These are phyloP conservation scores for Falco berigora DNA, from an alignment of 2,797 vertebrate genomes.

Conservation along the genomic window DNA sequence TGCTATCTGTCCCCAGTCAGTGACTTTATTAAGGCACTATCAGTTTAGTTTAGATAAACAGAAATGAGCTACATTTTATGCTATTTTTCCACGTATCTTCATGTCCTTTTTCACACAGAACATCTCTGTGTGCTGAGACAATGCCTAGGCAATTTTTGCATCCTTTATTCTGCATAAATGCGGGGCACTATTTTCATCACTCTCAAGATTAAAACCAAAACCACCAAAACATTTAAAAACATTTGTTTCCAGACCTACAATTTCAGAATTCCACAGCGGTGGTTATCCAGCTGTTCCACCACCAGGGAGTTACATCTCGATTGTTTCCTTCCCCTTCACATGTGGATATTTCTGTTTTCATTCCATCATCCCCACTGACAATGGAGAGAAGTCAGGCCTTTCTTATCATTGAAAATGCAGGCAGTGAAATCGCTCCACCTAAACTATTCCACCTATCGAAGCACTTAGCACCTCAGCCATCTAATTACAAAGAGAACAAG, in stretches of 20 bases:
- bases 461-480: neutral
- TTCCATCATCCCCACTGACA: neutral
- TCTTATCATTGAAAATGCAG: slow-evolving; percentile 13
- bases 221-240: neutral
- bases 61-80: neutral
- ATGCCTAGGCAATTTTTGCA: neutral
- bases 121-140: neutral
- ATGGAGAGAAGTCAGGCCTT: neutral
- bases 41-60: neutral
- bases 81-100: neutral
- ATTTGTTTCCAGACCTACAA: neutral
- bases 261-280: neutral
- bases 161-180: neutral
- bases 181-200: neutral
- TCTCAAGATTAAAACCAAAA: neutral
- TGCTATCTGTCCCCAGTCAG: neutral
- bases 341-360: neutral
- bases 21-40: neutral
- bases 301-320: neutral
- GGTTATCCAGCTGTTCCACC: neutral
- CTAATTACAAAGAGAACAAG: slow-evolving; percentile 23
- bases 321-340: neutral
- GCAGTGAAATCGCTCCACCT: neutral
- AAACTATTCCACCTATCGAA: neutral
- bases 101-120: neutral